Conservation (phyloP, 23 tunicate genomes). For the Ciona savignyi region DNA sequence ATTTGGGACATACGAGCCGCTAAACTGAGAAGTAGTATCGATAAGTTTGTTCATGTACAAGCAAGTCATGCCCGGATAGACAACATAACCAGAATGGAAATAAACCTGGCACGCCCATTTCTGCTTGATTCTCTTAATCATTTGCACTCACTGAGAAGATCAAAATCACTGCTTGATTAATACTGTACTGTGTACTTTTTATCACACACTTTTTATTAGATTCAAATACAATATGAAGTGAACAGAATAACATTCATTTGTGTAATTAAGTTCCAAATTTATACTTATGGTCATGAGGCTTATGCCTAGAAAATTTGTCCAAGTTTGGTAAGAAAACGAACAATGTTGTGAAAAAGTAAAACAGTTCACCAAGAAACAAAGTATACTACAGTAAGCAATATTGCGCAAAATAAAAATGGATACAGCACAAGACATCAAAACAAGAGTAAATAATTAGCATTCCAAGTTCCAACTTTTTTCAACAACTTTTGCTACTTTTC, state of each 20-base stretch:
- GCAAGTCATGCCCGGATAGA: slow-evolving; percentile 73
- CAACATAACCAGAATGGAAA: slow-evolving; percentile 89
- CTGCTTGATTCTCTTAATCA: slow-evolving; percentile 69
- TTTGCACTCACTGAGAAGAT: slow-evolving; percentile 35
- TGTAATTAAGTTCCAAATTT: too few species aligned
- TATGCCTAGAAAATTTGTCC: too few species aligned
- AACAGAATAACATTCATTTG: too few species aligned
- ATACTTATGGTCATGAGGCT: too few species aligned
- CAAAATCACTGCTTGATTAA: slow-evolving; percentile 32
- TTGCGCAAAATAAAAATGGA: not conserved
- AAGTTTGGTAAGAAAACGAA: too few species aligned
- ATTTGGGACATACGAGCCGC: slow-evolving; percentile 95
- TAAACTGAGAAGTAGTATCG: slow-evolving; percentile 65
- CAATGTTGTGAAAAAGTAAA: too few species aligned
- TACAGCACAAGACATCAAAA: not conserved
- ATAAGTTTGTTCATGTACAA: slow-evolving; percentile 66
- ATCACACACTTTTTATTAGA: too few species aligned
- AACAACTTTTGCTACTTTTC: slow-evolving; percentile 64
- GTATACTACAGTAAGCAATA: not conserved
- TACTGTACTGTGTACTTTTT: too few species aligned
- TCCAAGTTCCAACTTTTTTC: slow-evolving; percentile 86
- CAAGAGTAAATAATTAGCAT: not conserved
- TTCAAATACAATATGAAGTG: too few species aligned
- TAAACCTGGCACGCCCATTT: slow-evolving; percentile 74
- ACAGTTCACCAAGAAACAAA: not conserved